Base-by-base conservation (phyloP, 2,113 vertebrate genomes). In the Poicephalus gulielmi region DNA sequence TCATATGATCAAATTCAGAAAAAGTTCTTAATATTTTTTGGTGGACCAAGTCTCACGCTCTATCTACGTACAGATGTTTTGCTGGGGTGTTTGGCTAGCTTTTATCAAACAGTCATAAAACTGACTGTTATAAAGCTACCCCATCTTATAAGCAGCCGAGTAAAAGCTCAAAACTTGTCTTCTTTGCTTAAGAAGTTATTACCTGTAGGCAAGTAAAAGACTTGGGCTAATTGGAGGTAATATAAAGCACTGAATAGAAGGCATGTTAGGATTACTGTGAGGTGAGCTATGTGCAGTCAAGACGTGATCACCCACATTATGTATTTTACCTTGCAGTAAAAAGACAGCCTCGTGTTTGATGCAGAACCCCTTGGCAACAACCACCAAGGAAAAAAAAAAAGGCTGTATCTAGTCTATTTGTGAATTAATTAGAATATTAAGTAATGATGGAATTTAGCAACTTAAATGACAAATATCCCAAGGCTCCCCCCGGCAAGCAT, bases 401-500 rank as follows among this genome's bases (percentile, higher is more conserved):
- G 10, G 3, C 31, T 64, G 10, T 8, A 73, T 79, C 43, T 67
- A 49, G 68, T 59, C 13, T 50, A 50, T 62, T 62, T 78, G 22
- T 91, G 47, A 94, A 92, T 94, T 91, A 91, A 95, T 92, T 95
- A 79, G 30, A 76, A 71, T 71, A 77, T 44, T 84, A 92, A 94
- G 13, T 68, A 87, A 86, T 94, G 43, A 79, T 76, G 62, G 55
- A 95, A 95, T 94, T 95, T 79, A 71, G 41, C 74, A 89, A 79
- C 69, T 83, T 75, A 60, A 94, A 92, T 73, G 66, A 71, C 57
- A 92, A 92, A 80, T 67, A 79, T 59, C 35, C 37, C 74, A 76
- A 69, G 35, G 14, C 28, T 90, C 73, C 55, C 47, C 88, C 39
- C 35, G 39, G 11, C 33, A 75, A 57, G 19, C 1, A 0, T 79